A percentile compares a stretch with the other conserved stretches of the same genome.
These are phyloP conservation scores for Melanchra persicariae DNA, from an alignment of 2,888 invertebrate genomes.

Conservation along the genomic window DNA sequence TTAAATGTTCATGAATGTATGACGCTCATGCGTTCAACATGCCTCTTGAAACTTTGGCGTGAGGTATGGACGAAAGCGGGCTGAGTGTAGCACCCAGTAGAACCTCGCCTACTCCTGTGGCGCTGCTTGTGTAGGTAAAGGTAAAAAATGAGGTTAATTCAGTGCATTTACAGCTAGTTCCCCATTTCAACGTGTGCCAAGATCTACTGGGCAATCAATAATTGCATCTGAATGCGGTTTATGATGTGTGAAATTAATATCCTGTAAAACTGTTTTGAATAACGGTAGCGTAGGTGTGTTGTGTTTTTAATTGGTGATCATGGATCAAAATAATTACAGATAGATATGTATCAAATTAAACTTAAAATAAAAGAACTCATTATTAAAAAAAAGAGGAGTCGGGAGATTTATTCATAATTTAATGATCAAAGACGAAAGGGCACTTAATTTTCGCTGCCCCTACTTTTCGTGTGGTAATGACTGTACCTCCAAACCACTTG, in stretches of 20 bases:
- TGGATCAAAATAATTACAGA: slow-evolving; percentile 11
- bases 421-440: neutral
- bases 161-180: neutral
- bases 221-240: slow-evolving; percentile 19
- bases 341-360: slow-evolving; percentile 19
- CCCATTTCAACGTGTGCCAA: neutral
- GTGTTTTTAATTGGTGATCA: slow-evolving; percentile 14
- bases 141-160: neutral
- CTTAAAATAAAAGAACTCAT: neutral
- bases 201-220: neutral
- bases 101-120: neutral
- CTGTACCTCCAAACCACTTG: slow-evolving; percentile 7
- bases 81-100: neutral
- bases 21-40: slow-evolving; percentile 77
- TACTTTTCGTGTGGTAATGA: neutral
- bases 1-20: slow-evolving; percentile 79
- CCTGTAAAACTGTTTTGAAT: slow-evolving; percentile 20
- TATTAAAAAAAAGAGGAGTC: neutral
- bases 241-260: slow-evolving; percentile 54
- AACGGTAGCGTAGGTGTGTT: slow-evolving; percentile 19
- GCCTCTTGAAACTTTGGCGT: slow-evolving; percentile 53
- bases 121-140: neutral
- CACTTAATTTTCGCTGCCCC: neutral
- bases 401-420: slow-evolving; percentile 7
- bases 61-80: slow-evolving; percentile 58